Evolutionary conservation across 2,888 invertebrate species (phyloP), one percentile per base, ranked within the genome.

Genomic region (Gari tellinella): DNA sequence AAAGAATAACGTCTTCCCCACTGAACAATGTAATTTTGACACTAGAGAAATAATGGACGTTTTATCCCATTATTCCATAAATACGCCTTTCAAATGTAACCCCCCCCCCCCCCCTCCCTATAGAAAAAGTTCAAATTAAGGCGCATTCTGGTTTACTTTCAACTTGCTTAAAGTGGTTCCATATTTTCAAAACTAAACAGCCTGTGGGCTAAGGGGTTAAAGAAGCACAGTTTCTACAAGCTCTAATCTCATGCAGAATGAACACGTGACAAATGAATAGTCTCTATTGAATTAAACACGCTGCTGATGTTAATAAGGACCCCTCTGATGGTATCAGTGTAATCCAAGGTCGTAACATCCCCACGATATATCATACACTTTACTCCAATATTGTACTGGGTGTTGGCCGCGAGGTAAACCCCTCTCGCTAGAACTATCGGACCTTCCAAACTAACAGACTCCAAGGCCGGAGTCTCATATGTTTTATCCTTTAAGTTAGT

Each of bases 401-500:
- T 73, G 49, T 78, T 78, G 12, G 77, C 69, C 15, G 57, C 55
- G 0, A 78, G 52, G 48, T 78, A 78, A 7, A 78, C 77, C 0
- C 72, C 72, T 51, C 69, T 62, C 19, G 66, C 55, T 19, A 78
- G 57, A 25, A 52, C 52, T 37, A 78, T 61, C 23, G 77, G 77
- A 19, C 77, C 77, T 41, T 66, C 58, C 21, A 53, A 45, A n/a
- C 63, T 60, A 8, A 78, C 66, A 5, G 77, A 63, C 26, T 78
- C 77, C 1, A 78, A 40, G n/a, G 53, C 49, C 7, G 77, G 77
- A 52, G 53, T 60, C 15, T 65, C 72, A 21, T 57, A 63, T 4
- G 72, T 60, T 51, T 69, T 72, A 12, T 72, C 63, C 60, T 78
- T 78, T 72, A 73, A 73, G 40, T 78, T 78, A 10, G 77, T 78